Conservation (phyloP, 2,888 invertebrate species). For the Noctua janthina region DNA sequence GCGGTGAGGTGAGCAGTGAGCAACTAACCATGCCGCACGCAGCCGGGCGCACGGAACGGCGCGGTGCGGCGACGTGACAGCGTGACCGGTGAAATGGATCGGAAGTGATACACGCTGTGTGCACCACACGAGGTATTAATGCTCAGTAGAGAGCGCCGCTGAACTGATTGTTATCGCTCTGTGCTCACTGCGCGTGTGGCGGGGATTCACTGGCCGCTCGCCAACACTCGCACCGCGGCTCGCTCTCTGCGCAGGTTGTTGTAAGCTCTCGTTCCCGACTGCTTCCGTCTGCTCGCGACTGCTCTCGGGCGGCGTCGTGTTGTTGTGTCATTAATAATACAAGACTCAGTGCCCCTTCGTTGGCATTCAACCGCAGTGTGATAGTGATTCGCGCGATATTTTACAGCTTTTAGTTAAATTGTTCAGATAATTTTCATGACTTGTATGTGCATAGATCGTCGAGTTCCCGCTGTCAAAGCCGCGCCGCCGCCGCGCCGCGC, state of each 20-base stretch:
- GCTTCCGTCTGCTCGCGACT: not conserved
- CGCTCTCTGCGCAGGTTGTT: not conserved
- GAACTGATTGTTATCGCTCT: not conserved
- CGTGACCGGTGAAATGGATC: conserved; percentile 18
- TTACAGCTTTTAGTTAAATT: conserved; percentile 42
- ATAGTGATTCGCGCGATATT: conserved; percentile 24
- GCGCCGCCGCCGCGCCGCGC: too few species aligned
- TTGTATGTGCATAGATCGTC: not conserved
- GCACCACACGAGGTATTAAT: conserved; percentile 9
- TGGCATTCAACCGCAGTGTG: conserved; percentile 9
- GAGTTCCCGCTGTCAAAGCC: not conserved
- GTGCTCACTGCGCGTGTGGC: not conserved
- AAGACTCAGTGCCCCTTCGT: conserved; percentile 2
- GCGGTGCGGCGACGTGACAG: not conserved
- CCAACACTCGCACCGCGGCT: not conserved
- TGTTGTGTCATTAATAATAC: conserved; percentile 8
- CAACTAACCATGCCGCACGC: not conserved
- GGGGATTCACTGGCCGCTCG: not conserved
- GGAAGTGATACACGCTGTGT: conserved; percentile 5
- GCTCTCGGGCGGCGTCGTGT: not conserved
- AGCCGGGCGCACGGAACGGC: not conserved
- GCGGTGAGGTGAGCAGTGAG: not conserved
- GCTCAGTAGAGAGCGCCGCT: not conserved
- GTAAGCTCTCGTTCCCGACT: not conserved
- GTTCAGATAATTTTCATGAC: conserved; percentile 22